Percentiles rank a stretch among this genome's conserved stretches.
phyloP scores from a whole-genome alignment of 2,113 vertebrate genomes.

The Varanus komodoensis region DNA sequence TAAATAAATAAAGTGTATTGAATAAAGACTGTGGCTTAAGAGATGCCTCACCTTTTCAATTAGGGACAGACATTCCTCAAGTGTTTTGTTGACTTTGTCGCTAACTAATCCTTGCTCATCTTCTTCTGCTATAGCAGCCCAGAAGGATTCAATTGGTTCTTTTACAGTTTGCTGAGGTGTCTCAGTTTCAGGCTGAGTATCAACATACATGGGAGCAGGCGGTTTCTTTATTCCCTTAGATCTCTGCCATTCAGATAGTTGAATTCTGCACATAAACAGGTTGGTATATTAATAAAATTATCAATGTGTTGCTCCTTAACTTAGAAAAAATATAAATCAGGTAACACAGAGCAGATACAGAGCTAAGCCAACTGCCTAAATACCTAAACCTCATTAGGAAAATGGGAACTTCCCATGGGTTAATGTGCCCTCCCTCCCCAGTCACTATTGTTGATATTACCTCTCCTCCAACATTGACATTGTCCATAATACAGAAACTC shows the following conservation, averaged over 20 bases:
- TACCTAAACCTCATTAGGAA: background rate
- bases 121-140: constrained; percentile 74
- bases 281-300: constrained; percentile 19
- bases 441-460: background rate
- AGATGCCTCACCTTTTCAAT: constrained; percentile 72
- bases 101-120: constrained; percentile 72
- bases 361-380: background rate
- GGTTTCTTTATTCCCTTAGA: constrained; percentile 88
- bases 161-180: constrained; percentile 13
- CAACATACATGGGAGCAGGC: constrained; percentile 35
- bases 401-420: background rate
- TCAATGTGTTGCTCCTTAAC: background rate
- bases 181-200: constrained; percentile 42
- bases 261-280: constrained; percentile 76
- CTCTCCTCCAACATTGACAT: background rate
- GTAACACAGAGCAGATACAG: no score
- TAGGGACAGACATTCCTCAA: constrained; percentile 74
- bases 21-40: background rate
- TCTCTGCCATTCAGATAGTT: constrained; percentile 82
- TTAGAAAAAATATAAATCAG: background rate
- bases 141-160: constrained; percentile 63
- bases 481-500: background rate
- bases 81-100: constrained; percentile 72
- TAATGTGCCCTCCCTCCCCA: background rate
- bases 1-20: no score